These are phyloP conservation scores for Uromys caudimaculatus DNA, from an alignment of 2,797 vertebrate species.

Conservation along the genomic window DNA sequence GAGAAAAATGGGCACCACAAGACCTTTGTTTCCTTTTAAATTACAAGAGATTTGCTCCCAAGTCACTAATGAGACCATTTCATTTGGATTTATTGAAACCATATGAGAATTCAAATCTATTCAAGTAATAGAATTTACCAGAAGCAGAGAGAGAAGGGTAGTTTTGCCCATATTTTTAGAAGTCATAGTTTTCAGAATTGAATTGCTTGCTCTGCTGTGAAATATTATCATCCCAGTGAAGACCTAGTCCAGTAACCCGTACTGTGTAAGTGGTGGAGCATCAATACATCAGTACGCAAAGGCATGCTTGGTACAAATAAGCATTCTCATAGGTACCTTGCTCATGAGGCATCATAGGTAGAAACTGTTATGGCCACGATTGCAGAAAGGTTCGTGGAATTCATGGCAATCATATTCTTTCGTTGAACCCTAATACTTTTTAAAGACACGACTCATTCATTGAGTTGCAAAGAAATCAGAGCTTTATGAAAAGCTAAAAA, in stretches of 20 bases:
- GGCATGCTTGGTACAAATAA: not conserved
- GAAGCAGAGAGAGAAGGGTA: constrained; percentile 51
- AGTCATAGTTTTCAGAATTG: constrained; percentile 26
- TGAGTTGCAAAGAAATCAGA: not conserved
- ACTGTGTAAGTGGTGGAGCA: not conserved
- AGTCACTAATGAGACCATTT: constrained; percentile 63
- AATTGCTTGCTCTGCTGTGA: not conserved
- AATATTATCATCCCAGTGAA: not conserved
- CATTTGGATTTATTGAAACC: constrained; percentile 70
- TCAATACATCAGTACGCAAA: not conserved
- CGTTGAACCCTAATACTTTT: not conserved
- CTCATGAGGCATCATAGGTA: not conserved
- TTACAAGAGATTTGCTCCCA: constrained; percentile 51
- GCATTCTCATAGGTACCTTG: not conserved
- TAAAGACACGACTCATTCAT: constrained; percentile 23
- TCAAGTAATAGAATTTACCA: constrained; percentile 71
- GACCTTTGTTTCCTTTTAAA: constrained; percentile 55
- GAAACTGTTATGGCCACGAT: not conserved
- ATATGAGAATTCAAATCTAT: constrained; percentile 64
- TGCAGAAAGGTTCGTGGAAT: constrained; percentile 31
- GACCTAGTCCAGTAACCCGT: not conserved
- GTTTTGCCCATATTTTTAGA: constrained; percentile 35
- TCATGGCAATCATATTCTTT: not conserved
- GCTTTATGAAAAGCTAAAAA: not conserved
- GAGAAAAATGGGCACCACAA: constrained; percentile 14